Percentiles rank a stretch among this genome's conserved stretches.
Evolutionary conservation across 2,888 invertebrate genomes (phyloP).

Genomic region (Agonopterix arenella): DNA sequence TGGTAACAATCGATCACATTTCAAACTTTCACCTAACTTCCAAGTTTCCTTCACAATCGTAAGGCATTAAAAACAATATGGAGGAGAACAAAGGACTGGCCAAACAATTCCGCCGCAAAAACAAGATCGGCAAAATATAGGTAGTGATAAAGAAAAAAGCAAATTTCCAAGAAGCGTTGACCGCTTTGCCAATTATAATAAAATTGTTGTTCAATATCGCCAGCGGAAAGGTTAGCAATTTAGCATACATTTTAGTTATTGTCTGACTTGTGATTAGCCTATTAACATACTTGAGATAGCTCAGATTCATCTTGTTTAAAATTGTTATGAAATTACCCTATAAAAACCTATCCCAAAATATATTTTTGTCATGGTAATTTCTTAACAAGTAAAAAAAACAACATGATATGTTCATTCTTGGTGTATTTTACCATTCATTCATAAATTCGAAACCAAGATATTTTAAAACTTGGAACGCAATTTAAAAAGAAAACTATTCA

Average conservation of each 20-base stretch:
- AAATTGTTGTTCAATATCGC: slow-evolving; percentile 65
- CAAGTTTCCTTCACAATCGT: slow-evolving; percentile 35
- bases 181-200: slow-evolving; percentile 70
- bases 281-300: not conserved
- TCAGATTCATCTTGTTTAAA: too few species aligned
- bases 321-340: too few species aligned
- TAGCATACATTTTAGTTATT: slow-evolving; percentile 23
- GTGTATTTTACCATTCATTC: too few species aligned
- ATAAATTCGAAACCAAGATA: too few species aligned
- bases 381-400: not conserved
- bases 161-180: slow-evolving; percentile 68
- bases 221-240: slow-evolving; percentile 57
- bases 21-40: slow-evolving; percentile 52
- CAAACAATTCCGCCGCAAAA: slow-evolving; percentile 55
- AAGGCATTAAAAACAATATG: slow-evolving; percentile 57
- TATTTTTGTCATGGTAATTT: too few species aligned
- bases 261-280: slow-evolving; percentile 10
- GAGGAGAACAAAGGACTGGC: slow-evolving; percentile 63
- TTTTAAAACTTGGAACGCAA: too few species aligned
- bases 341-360: too few species aligned
- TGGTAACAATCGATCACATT: slow-evolving; percentile 28
- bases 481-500: too few species aligned
- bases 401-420: not conserved
- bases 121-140: slow-evolving; percentile 62
- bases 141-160: slow-evolving; percentile 57